Evolutionary conservation across 2,113 vertebrate genomes (phyloP), one percentile per base, ranked within the genome.

Genomic region (Aspidoscelis tigris): DNA sequence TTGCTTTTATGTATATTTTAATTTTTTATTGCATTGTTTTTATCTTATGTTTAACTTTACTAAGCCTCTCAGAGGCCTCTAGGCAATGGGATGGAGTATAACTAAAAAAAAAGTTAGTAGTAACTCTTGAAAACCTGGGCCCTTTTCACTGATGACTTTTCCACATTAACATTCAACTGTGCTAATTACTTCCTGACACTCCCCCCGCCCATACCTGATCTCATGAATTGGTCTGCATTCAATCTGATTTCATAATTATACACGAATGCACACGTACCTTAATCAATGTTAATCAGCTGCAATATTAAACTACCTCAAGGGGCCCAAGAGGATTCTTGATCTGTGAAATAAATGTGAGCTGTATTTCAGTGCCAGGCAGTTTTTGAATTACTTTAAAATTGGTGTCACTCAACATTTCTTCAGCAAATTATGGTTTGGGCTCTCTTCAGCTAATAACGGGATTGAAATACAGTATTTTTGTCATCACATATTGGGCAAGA

Each of bases 401-500:
- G 47, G 55, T 9, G 20, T 12, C 55, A 71, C 26, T 72, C 76
- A 26, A 26, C 22, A 58, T 70, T 55, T 78, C 33, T 70, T 61
- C 24, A 77, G 33, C 39, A 66, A 39, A 18, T 79, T 47, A 47
- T 24, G 41, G 64, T 65, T 65, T 7, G 21, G 53, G 16, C n/a
- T 12, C 50, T 74, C 50, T 65, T 66, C 41, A 53, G 24, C 33
- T 18, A 22, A 16, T 65, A 72, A 12, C 26, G 72, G 12, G 61
- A 44, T 71, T 78, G 68, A 84, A 84, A 78, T 72, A 53, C 55
- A 72, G 26, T 6, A 61, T 9, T 61, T 73, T 72, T 73, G 55
- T 64, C 33, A 41, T 58, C 21, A 70, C 43, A 65, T 79, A n/a
- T 24, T 50, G 3, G 58, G 21, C n/a, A 64, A 61, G 58, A 61